phyloP scores from a whole-genome alignment of 2,113 vertebrate species.

The Centropus bengalensis region DNA sequence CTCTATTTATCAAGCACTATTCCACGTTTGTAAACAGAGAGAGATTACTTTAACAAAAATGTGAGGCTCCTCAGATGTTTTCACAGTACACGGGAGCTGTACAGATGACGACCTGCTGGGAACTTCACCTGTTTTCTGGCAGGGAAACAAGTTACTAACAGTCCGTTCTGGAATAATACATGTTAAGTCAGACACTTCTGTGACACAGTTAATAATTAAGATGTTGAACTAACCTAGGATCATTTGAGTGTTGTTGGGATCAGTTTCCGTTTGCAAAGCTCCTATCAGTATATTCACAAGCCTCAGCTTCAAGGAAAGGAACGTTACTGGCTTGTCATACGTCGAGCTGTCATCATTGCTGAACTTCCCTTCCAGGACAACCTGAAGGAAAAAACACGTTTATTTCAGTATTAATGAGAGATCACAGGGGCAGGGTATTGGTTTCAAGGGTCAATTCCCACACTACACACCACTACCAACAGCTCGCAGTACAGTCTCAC shows the following conservation, averaged over 20 bases:
- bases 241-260: conserved; percentile 96
- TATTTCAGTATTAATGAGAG: neutral
- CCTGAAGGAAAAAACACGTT: conserved; percentile 75
- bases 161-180: neutral
- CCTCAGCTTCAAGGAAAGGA: conserved; percentile 91
- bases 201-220: neutral
- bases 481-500: neutral
- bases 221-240: conserved; percentile 85
- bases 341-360: conserved; percentile 90
- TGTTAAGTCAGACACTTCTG: neutral
- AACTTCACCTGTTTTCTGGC: neutral
- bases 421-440: neutral
- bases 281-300: conserved; percentile 96
- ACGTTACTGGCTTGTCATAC: conserved; percentile 91
- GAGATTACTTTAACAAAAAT: neutral
- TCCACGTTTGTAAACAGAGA: neutral
- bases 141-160: neutral
- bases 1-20: neutral
- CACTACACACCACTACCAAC: neutral
- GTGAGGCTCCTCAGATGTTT: neutral
- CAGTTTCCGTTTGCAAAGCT: conserved; percentile 94
- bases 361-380: conserved; percentile 94
- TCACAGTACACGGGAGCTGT: neutral
- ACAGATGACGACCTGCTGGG: neutral
- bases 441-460: neutral